Conservation (phyloP, 2,113 vertebrate species). For the Epinephelus lanceolatus region DNA sequence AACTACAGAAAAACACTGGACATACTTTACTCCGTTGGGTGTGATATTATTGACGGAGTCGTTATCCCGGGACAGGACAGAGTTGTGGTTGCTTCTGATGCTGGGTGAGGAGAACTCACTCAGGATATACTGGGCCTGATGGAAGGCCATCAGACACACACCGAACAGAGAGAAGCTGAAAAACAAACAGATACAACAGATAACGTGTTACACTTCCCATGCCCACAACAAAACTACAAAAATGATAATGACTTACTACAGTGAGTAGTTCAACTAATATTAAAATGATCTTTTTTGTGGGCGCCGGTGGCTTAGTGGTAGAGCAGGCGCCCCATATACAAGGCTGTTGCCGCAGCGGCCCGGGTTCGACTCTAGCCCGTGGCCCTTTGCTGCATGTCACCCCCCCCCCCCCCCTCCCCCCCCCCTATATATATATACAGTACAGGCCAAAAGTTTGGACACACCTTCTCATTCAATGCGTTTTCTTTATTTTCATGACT, state of each 20-base stretch:
- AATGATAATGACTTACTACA: not conserved
- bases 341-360: too few species aligned
- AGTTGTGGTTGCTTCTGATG: conserved; percentile 88
- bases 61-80: conserved; percentile 83
- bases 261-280: not conserved
- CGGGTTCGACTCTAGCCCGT: too few species aligned
- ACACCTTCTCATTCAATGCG: too few species aligned
- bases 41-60: conserved; percentile 84
- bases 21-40: conserved; percentile 91
- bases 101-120: conserved; percentile 91
- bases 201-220: not conserved
- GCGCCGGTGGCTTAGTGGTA: too few species aligned
- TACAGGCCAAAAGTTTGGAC: too few species aligned
- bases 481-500: too few species aligned
- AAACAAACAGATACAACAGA: conserved; percentile 23
- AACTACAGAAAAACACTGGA: not conserved
- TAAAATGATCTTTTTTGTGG: not conserved
- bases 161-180: conserved; percentile 93
- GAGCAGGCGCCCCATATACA: too few species aligned
- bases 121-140: conserved; percentile 96
- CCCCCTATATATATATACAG: too few species aligned
- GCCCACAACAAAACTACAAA: not conserved
- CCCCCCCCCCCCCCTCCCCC: too few species aligned
- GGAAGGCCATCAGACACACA: conserved; percentile 95
- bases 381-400: too few species aligned